Evolutionary conservation across 1,140 invertebrate genomes (phyloP).

Genomic region (Drosophila chauvacae): DNA sequence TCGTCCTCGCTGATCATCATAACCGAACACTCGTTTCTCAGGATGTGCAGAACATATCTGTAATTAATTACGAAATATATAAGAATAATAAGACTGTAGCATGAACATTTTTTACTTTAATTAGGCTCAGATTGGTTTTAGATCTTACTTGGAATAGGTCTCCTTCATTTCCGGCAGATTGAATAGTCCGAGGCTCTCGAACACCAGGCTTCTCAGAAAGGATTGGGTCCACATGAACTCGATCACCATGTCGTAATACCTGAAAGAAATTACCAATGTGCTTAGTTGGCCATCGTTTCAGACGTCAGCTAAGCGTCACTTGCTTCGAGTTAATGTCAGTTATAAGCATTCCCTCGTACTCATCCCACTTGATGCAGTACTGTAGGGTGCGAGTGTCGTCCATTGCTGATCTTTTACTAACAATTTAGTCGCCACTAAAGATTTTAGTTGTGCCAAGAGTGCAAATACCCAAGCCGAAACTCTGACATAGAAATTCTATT

Average conservation of each 20-base stretch:
- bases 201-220: slow-evolving; percentile 52
- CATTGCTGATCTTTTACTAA: slow-evolving; percentile 23
- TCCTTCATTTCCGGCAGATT: slow-evolving; percentile 48
- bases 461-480: not conserved
- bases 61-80: not conserved
- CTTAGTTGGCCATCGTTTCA: not conserved
- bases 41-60: slow-evolving; percentile 59
- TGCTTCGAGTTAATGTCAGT: slow-evolving; percentile 66
- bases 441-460: slow-evolving; percentile 27
- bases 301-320: not conserved
- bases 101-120: not conserved
- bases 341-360: slow-evolving; percentile 45
- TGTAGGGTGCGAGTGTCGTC: slow-evolving; percentile 41
- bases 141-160: slow-evolving; percentile 29
- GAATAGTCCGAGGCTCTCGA: slow-evolving; percentile 50
- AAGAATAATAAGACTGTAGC: no score
- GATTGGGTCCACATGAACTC: slow-evolving; percentile 70
- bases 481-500: not conserved
- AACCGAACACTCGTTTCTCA: slow-evolving; percentile 65
- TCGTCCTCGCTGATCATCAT: slow-evolving; percentile 65
- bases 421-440: slow-evolving; percentile 17
- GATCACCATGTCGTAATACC: slow-evolving; percentile 55
- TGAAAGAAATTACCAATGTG: not conserved
- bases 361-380: slow-evolving; percentile 60
- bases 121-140: not conserved